Evolutionary conservation across 2,888 invertebrate species (phyloP), one percentile per base, ranked within the genome.

Genomic region (Epirrhoe alternata): DNA sequence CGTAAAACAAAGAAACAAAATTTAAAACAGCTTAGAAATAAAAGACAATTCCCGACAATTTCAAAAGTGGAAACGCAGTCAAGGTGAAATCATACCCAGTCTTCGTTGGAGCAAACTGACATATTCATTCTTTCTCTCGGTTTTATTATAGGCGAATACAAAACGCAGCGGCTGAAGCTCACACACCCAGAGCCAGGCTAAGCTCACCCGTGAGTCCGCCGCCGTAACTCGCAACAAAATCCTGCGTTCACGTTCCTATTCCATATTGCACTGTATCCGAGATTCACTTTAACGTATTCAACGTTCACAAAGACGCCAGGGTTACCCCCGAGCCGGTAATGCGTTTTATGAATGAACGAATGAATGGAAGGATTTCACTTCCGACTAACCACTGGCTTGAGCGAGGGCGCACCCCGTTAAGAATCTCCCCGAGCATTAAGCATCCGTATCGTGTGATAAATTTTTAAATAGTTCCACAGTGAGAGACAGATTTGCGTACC

Each of bases 321-420:
- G 82, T 83, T 84, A 83, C 82, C 78, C 78, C 71, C 77, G 75
- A 79, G 78, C 79, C 57, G 78, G 86, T 90, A 90, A 91, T 89
- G 86, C 88, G 80, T 91, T 91, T 89, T 90, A 89, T 90, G 88
- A 90, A 91, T 89, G 87, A 83, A 85, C 84, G 84, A 84, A 80
- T 86, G 88, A 89, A 91, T 89, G 81, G 83, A 74, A 84, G 85
- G 86, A 89, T 90, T 90, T 89, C 79, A 84, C 85, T 87, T 86
- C 85, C 82, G 83, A 85, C 86, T 86, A 86, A 85, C 86, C 86
- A 82, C 86, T 86, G 84, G 83, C 77, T 82, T 82, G 81, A 79
- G 84, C 74, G 83, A 86, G 86, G 85, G 84, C 80, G 81, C 82
- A 85, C 74, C 78, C 79, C 72, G 73, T 62, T 62, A 63, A 68